Evolutionary conservation across 1,140 invertebrate genomes (phyloP), one percentile per base, ranked within the genome.

Genomic region (Scylla paramamosain): DNA sequence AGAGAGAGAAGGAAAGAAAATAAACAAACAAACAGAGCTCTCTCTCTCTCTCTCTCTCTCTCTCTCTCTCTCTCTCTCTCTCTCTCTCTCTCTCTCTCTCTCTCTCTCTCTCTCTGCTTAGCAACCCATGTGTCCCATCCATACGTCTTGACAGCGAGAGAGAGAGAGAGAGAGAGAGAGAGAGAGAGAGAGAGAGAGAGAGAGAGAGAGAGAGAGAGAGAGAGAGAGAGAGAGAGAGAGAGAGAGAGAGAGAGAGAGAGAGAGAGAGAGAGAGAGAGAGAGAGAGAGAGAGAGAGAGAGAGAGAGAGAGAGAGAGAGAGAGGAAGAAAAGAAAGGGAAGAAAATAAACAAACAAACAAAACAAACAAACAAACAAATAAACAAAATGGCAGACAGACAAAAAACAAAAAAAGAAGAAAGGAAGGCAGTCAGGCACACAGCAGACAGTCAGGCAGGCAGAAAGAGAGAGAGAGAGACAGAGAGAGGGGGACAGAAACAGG

Each of bases 211-310:
- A n/a, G n/a, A n/a, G n/a, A n/a, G n/a, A n/a, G n/a, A n/a, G n/a
- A n/a, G n/a, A n/a, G n/a, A n/a, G n/a, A n/a, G n/a, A n/a, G n/a
- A n/a, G n/a, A n/a, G n/a, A n/a, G n/a, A n/a, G n/a, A n/a, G n/a
- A n/a, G n/a, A n/a, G n/a, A n/a, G n/a, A n/a, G n/a, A n/a, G n/a
- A n/a, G n/a, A n/a, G n/a, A n/a, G n/a, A n/a, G n/a, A n/a, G n/a
- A n/a, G n/a, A n/a, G n/a, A n/a, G n/a, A n/a, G 77, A 82, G 77
- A 82, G 77, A 82, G 77, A 82, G 77, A 82, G 77, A 82, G 77
- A 82, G 77, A 82, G 77, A 82, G 77, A 82, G 77, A 82, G 77
- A 82, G 77, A 82, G 77, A 82, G 77, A 82, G 77, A 82, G 77
- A 82, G 77, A 82, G 77, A 82, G 77, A 82, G 77, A 82, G 77